Conservation (phyloP, 30 jellyfish, hydroid and myxozoan species). For the Turritopsis rubra region DNA sequence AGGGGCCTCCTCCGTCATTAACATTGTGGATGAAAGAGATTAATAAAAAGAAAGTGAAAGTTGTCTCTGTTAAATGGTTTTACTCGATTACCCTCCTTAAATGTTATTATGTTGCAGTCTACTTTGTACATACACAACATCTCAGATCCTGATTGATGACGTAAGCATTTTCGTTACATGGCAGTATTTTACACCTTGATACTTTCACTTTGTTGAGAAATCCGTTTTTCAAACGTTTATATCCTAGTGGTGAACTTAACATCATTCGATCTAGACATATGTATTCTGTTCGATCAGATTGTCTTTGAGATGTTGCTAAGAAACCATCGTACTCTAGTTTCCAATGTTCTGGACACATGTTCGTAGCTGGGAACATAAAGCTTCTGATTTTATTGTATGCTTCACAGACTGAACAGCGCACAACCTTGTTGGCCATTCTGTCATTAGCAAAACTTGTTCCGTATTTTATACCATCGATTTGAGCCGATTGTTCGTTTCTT, state of each 20-base stretch:
- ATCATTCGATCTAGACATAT: background rate
- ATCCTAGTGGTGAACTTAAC: background rate
- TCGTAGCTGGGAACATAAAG: background rate
- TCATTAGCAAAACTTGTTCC: conserved; percentile 4
- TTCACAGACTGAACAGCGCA: conserved; percentile 8
- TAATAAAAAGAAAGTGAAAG: too few species aligned
- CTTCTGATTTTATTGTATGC: background rate
- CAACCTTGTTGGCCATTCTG: conserved; percentile 1
- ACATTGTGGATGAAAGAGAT: background rate
- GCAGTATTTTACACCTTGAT: background rate
- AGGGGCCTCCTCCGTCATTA: background rate
- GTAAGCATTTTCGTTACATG: background rate
- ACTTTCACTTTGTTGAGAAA: background rate
- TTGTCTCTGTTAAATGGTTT: too few species aligned
- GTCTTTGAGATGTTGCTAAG: background rate
- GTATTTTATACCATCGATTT: conserved; percentile 15
- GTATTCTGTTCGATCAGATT: background rate
- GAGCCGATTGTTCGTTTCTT: conserved; percentile 3
- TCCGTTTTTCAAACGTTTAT: background rate
- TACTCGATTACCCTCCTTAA: too few species aligned
- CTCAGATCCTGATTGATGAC: background rate
- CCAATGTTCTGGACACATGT: background rate
- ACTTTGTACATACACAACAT: conserved; percentile 1
- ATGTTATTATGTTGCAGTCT: background rate
- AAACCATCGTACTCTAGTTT: conserved; percentile 11